Percentiles rank a stretch among this genome's conserved stretches.
Conservation (phyloP, 1,140 invertebrate species). For the Ceratitis capitata region DNA sequence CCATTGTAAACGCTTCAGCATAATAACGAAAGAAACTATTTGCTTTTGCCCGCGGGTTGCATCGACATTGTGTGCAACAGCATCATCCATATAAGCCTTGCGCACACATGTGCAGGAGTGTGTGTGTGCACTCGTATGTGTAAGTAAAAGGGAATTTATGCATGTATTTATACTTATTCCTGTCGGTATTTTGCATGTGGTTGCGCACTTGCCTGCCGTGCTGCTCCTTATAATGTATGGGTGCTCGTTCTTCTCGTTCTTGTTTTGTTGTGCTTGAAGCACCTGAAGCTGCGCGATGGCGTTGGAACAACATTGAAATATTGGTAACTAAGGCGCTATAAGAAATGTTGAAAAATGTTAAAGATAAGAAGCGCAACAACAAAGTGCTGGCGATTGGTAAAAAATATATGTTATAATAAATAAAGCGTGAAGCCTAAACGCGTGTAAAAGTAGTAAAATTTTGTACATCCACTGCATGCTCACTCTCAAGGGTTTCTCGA, state of each 20-base stretch:
- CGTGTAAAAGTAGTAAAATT: background rate
- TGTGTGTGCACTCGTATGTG: background rate
- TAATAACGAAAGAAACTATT: slow-evolving; percentile 26
- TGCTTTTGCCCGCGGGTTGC: slow-evolving; percentile 12
- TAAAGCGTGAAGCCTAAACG: background rate
- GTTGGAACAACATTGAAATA: slow-evolving; percentile 27
- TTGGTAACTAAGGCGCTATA: slow-evolving; percentile 24
- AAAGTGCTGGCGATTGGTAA: background rate
- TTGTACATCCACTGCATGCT: background rate
- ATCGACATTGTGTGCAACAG: background rate
- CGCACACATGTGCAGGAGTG: background rate
- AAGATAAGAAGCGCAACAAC: slow-evolving; percentile 14
- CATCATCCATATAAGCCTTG: background rate
- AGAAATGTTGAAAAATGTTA: slow-evolving; percentile 23
- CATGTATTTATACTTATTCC: background rate
- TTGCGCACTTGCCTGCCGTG: background rate
- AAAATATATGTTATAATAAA: background rate
- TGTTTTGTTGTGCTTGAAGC: no score
- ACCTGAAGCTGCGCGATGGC: no score
- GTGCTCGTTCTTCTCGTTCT: no score
- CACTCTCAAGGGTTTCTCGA: background rate
- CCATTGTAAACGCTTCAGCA: background rate
- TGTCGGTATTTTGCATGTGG: background rate
- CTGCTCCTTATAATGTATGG: background rate
- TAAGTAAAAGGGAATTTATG: background rate